Evolutionary conservation across 2,113 vertebrate species (phyloP).

Genomic region (Rousettus leschenaultii): DNA sequence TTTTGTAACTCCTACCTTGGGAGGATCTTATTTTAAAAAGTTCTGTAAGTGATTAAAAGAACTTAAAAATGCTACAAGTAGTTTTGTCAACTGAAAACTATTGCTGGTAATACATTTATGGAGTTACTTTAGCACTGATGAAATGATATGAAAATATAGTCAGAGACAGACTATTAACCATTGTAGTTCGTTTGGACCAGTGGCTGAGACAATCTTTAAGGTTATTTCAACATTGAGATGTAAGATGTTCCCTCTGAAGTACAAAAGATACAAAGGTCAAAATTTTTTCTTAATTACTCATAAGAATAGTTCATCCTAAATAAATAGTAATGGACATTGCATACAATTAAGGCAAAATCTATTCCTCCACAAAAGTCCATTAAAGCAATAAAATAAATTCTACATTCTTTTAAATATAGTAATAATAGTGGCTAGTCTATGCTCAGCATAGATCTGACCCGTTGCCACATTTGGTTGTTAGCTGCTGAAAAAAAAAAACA

Average conservation of each 20-base stretch:
- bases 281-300: not conserved
- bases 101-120: not conserved
- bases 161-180: not conserved
- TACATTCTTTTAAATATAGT: not conserved
- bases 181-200: not conserved
- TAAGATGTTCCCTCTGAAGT: not conserved
- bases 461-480: conserved; percentile 26
- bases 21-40: not conserved
- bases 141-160: not conserved
- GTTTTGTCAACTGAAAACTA: not conserved
- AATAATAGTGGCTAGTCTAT: not conserved
- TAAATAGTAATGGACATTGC: not conserved
- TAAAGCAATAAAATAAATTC: not conserved
- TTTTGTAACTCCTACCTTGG: not conserved
- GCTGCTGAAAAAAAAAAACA: conserved; percentile 10
- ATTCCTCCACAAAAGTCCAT: not conserved
- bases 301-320: not conserved
- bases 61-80: not conserved
- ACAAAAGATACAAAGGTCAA: not conserved
- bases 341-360: not conserved
- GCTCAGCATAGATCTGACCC: not conserved
- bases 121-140: not conserved
- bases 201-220: not conserved
- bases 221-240: not conserved
- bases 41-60: not conserved